Percentiles rank a stretch among this genome's conserved stretches.
phyloP scores from a whole-genome alignment of 1,140 invertebrate species.

The Streblospio benedicti region DNA sequence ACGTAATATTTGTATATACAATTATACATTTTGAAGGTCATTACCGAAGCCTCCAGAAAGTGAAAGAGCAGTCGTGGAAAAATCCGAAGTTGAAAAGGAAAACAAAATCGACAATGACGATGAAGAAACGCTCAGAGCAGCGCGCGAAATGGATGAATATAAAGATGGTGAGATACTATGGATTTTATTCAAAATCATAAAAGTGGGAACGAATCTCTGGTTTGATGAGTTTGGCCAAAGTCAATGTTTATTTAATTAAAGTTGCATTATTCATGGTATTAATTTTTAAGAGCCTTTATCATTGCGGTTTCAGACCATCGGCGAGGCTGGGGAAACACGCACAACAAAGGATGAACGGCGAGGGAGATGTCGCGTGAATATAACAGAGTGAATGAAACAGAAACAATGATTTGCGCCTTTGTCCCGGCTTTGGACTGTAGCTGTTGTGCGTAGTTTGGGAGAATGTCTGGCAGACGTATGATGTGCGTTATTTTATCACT shows the following conservation, averaged over 20 bases:
- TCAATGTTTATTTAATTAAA: too few relatives aligned
- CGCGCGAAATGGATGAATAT: slow-evolving; percentile 77
- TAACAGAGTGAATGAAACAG: too few relatives aligned
- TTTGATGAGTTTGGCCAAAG: neutral
- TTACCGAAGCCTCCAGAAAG: too few relatives aligned
- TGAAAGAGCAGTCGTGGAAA: slow-evolving; percentile 48
- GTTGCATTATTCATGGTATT: too few relatives aligned
- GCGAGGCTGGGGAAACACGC: slow-evolving; percentile 76
- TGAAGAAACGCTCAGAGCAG: slow-evolving; percentile 57
- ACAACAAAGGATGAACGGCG: slow-evolving; percentile 61
- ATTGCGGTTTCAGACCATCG: slow-evolving; percentile 58
- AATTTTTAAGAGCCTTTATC: too few relatives aligned
- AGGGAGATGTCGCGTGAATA: too few relatives aligned
- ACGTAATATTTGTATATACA: neutral
- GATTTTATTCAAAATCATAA: neutral
- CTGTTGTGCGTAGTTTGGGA: too few relatives aligned
- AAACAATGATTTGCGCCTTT: too few relatives aligned
- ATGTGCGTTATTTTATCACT: too few relatives aligned
- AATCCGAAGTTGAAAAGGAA: slow-evolving; percentile 55
- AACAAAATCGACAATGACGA: slow-evolving; percentile 65
- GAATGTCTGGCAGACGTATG: too few relatives aligned
- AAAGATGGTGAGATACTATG: slow-evolving; percentile 60
- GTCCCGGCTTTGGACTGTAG: too few relatives aligned
- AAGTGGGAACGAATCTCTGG: neutral
- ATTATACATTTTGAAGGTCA: slow-evolving; percentile 30